Conservation (phyloP, 2,113 vertebrate genomes). For the Gobiocypris rarus region DNA sequence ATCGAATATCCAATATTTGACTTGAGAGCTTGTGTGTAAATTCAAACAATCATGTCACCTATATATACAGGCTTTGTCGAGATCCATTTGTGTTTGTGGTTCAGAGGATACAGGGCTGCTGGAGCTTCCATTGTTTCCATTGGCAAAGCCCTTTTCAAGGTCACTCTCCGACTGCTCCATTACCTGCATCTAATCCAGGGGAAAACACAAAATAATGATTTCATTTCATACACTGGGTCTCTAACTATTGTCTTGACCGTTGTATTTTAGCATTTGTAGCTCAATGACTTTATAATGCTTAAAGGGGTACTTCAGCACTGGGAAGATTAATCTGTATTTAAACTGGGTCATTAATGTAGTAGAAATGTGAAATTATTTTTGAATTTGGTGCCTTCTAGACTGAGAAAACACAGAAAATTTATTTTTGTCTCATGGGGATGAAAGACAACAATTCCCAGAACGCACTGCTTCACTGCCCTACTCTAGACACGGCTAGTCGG, state of each 20-base stretch:
- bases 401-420: no score
- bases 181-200: slow-evolving; percentile 81
- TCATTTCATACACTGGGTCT: neutral
- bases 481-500: no score
- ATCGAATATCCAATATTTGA: neutral
- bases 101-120: slow-evolving; percentile 84
- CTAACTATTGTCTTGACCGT: no score
- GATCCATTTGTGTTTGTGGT: slow-evolving; percentile 91
- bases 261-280: neutral
- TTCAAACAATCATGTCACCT: slow-evolving; percentile 74
- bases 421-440: no score
- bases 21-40: neutral
- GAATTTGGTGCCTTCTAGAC: no score
- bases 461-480: no score
- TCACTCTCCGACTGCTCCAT: slow-evolving; percentile 84
- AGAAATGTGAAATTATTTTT: no score
- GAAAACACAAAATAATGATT: neutral
- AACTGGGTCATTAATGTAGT: no score
- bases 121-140: slow-evolving; percentile 79
- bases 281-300: neutral
- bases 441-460: no score
- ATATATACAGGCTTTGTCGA: slow-evolving; percentile 95
- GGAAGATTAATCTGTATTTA: no score
- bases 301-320: no score
- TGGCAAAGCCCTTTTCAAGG: slow-evolving; percentile 84